Conservation (phyloP, 2,113 vertebrate species). For the Pycnonotus jocosus region DNA sequence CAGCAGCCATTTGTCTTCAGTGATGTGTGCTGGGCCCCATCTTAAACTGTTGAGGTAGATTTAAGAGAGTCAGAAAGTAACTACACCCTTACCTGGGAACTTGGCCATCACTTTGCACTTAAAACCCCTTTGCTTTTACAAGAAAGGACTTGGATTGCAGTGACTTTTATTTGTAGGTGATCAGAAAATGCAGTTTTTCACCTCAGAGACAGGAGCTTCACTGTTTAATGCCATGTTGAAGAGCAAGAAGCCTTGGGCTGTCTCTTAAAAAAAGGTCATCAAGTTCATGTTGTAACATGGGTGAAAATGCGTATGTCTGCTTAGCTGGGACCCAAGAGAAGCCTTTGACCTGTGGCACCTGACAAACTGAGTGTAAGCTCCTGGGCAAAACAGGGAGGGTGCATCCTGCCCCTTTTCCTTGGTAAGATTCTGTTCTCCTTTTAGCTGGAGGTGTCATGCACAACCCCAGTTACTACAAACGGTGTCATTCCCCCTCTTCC, state of each 20-base stretch:
- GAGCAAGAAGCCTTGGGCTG: background rate
- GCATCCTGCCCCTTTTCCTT: background rate
- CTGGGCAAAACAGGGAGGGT: background rate
- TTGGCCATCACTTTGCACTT: background rate
- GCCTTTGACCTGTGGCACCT: background rate
- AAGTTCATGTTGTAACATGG: background rate
- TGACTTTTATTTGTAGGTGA: background rate
- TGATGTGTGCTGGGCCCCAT: background rate
- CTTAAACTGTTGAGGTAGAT: background rate
- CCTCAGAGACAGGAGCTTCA: background rate
- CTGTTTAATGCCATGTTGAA: background rate
- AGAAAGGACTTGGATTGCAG: background rate
- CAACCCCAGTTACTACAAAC: background rate
- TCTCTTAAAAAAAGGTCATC: background rate
- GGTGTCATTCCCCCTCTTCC: background rate
- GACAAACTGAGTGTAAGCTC: background rate
- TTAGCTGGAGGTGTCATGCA: background rate
- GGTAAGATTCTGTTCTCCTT: background rate
- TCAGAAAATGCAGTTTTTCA: background rate
- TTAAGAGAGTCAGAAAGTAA: conserved; percentile 7
- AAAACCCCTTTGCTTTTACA: background rate
- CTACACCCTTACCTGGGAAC: background rate
- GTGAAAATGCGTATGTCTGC: background rate
- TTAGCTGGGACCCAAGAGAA: background rate
- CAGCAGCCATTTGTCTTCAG: background rate